Conservation (phyloP, 2,113 vertebrate species). For the Scortum barcoo region DNA sequence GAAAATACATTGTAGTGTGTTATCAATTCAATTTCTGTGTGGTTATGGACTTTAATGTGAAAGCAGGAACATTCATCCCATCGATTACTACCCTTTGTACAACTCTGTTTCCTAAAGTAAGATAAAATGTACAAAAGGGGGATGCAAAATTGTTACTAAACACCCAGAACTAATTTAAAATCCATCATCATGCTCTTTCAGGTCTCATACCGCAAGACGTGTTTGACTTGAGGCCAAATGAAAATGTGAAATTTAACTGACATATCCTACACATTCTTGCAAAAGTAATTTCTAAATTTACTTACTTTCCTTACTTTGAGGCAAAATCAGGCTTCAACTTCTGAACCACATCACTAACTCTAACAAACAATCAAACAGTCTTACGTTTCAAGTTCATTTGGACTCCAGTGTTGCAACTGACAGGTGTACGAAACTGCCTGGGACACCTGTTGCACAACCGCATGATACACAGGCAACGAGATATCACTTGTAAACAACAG, state of each 20-base stretch:
- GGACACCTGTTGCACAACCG: slow-evolving; percentile 11
- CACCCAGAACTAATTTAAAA: neutral
- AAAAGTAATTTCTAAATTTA: neutral
- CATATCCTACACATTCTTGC: neutral
- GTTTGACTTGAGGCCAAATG: neutral
- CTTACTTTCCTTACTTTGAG: neutral
- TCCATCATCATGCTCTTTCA: neutral
- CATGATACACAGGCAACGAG: slow-evolving; percentile 53
- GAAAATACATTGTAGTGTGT: neutral
- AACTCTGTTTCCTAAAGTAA: slow-evolving; percentile 1
- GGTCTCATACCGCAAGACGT: neutral
- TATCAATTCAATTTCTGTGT: slow-evolving; percentile 7
- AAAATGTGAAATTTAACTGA: neutral
- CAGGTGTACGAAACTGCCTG: neutral
- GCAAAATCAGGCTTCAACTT: neutral
- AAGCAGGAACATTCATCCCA: neutral
- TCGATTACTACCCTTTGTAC: neutral
- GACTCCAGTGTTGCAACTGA: slow-evolving; percentile 29
- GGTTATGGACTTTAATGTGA: neutral
- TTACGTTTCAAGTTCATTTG: slow-evolving; percentile 12
- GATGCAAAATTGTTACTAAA: slow-evolving; percentile 7
- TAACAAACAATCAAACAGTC: neutral
- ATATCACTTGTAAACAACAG: slow-evolving; percentile 54
- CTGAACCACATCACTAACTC: slow-evolving; percentile 3
- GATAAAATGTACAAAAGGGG: slow-evolving; percentile 4